A percentile compares a stretch with the other conserved stretches of the same genome.
phyloP scores from a whole-genome alignment of 1,140 invertebrate species.

The Cyphomyrmex costatus region DNA sequence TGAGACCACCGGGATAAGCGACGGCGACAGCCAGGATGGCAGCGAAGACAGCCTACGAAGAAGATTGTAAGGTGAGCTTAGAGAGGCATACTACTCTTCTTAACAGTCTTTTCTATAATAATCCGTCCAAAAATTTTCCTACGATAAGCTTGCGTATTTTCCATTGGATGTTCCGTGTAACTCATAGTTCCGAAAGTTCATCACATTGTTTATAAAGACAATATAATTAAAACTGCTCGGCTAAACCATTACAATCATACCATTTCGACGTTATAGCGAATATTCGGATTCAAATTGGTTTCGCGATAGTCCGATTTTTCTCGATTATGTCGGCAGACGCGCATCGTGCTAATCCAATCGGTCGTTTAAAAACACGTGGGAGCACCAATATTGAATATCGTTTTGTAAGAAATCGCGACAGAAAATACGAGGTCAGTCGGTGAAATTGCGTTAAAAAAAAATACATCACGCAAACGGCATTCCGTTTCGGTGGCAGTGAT shows the following conservation, averaged over 20 bases:
- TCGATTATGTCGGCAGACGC: neutral
- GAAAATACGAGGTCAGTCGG: neutral
- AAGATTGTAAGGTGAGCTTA: conserved; percentile 52
- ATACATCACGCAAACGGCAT: conserved; percentile 41
- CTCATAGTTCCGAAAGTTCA: neutral
- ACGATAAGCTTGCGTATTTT: neutral
- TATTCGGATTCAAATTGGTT: neutral
- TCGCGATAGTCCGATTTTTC: neutral
- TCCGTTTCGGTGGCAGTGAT: conserved; percentile 39
- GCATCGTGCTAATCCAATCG: neutral
- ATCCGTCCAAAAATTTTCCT: neutral
- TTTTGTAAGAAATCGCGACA: conserved; percentile 32
- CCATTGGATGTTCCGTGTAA: neutral
- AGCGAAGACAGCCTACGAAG: conserved; percentile 80
- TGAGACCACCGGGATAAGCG: conserved; percentile 83
- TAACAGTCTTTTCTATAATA: neutral
- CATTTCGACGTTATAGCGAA: neutral
- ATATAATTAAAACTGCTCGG: neutral
- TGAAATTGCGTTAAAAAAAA: neutral
- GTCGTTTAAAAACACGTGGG: neutral
- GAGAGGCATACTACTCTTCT: neutral
- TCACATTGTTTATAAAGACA: neutral
- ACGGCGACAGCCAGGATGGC: conserved; percentile 83
- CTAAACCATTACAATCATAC: neutral
- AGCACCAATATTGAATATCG: neutral